Evolutionary conservation across 2,797 vertebrate genomes (phyloP).

Genomic region (Argyrosomus regius): DNA sequence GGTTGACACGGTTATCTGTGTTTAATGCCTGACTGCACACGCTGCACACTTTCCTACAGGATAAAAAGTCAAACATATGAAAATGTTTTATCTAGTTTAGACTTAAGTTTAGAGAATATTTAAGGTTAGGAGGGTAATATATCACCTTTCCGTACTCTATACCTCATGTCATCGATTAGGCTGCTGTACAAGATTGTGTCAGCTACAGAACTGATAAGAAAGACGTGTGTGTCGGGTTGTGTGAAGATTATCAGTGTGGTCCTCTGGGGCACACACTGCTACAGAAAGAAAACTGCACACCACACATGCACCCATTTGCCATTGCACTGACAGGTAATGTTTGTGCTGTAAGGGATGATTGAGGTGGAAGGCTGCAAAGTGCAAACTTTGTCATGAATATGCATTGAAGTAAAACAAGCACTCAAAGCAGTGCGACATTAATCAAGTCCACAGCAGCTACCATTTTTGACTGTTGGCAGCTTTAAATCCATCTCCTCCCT

Average conservation of each 20-base stretch:
- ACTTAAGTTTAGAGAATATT: neutral
- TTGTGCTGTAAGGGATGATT: neutral
- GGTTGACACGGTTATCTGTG: neutral
- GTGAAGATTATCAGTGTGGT: constrained; percentile 16
- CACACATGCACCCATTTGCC: neutral
- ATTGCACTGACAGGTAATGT: neutral
- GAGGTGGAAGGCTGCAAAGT: neutral
- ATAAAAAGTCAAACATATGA: neutral
- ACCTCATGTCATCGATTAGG: neutral
- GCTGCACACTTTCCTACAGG: neutral
- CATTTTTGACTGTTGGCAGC: neutral
- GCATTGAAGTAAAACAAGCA: neutral
- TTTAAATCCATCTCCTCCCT: neutral
- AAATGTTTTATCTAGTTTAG: neutral
- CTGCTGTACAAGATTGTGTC: neutral
- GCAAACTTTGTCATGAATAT: neutral
- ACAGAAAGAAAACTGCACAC: neutral
- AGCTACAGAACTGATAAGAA: constrained; percentile 6
- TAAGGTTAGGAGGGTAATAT: neutral
- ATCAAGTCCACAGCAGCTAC: no score
- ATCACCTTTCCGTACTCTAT: neutral
- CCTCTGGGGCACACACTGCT: neutral
- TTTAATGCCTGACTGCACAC: neutral
- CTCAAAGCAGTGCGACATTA: neutral
- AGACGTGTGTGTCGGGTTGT: constrained; percentile 3